Conservation (phyloP, 2,797 vertebrate species). For the Rhincodon typus region DNA sequence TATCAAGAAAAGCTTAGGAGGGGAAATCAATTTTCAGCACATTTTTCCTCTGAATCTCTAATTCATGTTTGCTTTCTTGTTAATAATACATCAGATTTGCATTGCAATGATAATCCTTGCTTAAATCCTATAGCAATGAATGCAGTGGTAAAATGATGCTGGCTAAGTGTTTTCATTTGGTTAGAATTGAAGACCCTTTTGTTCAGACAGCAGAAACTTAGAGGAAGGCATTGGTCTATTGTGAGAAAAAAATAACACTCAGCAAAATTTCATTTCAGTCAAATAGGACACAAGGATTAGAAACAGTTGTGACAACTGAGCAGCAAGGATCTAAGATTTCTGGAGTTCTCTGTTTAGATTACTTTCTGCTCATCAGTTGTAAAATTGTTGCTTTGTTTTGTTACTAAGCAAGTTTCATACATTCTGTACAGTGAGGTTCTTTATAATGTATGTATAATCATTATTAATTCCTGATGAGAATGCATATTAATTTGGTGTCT, state of each 20-base stretch:
- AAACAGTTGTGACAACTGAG: too few relatives aligned
- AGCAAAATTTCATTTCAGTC: too few relatives aligned
- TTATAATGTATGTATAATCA: neutral
- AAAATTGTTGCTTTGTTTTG: neutral
- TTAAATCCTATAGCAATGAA: neutral
- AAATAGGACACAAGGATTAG: too few relatives aligned
- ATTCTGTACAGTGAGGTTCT: neutral
- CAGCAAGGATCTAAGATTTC: neutral
- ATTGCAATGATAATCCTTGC: neutral
- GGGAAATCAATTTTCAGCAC: neutral
- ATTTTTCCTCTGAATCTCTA: neutral
- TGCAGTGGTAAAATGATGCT: neutral
- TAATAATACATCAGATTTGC: neutral
- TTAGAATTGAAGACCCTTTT: too few relatives aligned
- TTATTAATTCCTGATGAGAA: neutral
- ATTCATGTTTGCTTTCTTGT: neutral
- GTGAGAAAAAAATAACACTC: neutral
- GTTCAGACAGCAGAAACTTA: neutral
- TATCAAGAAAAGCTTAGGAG: neutral
- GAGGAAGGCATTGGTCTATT: neutral
- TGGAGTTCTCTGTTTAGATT: neutral
- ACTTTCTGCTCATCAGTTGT: neutral
- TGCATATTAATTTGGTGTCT: neutral
- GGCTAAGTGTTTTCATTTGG: neutral
- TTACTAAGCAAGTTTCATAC: neutral